phyloP scores from a whole-genome alignment of 2,113 vertebrate genomes.

The Uropsilus gracilis region DNA sequence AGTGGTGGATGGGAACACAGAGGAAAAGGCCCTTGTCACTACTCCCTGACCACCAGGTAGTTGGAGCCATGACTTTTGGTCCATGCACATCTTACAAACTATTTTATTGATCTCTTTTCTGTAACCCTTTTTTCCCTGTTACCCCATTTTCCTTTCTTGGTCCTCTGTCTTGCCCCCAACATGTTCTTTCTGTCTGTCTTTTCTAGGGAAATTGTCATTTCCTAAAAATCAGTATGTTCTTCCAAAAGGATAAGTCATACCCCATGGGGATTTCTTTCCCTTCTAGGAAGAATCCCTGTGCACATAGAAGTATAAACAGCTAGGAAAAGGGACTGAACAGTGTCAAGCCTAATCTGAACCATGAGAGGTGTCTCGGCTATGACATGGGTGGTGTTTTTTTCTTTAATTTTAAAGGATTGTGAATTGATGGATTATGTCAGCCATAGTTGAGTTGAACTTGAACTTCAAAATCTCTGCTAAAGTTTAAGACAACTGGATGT shows the following conservation, averaged over 20 bases:
- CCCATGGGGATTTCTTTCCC: not conserved
- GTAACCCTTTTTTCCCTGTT: not conserved
- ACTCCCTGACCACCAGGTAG: not conserved
- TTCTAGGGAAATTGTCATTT: not conserved
- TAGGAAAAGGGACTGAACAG: not conserved
- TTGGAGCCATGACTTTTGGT: not conserved
- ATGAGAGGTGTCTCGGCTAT: not conserved
- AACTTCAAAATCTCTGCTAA: not conserved
- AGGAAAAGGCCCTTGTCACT: not conserved
- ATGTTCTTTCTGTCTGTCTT: not conserved
- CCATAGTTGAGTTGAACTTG: not conserved
- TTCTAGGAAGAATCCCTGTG: not conserved
- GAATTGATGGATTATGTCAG: not conserved
- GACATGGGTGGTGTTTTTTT: not conserved
- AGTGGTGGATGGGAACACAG: not conserved
- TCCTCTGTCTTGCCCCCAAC: fast-evolving
- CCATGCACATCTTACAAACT: not conserved
- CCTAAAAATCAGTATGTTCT: not conserved
- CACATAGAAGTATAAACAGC: not conserved
- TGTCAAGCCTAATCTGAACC: not conserved
- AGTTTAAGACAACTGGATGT: no score
- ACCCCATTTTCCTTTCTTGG: not conserved
- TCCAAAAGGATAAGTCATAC: not conserved
- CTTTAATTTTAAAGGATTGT: not conserved
- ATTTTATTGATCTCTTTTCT: not conserved